phyloP scores from a whole-genome alignment of 2,797 vertebrate species.

The Lindbergichthys nudifrons region DNA sequence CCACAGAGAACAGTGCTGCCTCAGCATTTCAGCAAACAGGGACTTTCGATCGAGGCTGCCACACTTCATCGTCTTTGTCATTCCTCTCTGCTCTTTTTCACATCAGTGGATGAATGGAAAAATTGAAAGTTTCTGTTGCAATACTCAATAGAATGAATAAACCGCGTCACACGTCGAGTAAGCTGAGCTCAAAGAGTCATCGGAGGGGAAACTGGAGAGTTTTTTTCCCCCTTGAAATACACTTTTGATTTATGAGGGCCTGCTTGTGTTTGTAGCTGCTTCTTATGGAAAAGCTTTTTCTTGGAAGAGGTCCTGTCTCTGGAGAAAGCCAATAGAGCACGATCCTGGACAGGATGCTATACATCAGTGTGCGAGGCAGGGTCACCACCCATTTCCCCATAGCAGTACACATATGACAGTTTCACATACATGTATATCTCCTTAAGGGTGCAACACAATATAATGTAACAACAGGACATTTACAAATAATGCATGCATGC shows the following conservation, averaged over 20 bases:
- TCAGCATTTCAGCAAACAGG: slow-evolving; percentile 59
- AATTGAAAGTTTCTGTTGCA: slow-evolving; percentile 53
- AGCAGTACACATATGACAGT: slow-evolving; percentile 13
- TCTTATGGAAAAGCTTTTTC: slow-evolving; percentile 14
- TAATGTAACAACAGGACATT: neutral
- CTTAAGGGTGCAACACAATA: neutral
- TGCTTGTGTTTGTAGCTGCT: slow-evolving; percentile 25
- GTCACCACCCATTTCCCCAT: slow-evolving; percentile 36
- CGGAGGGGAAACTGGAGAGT: slow-evolving; percentile 35
- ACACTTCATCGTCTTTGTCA: slow-evolving; percentile 56
- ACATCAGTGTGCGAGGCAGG: slow-evolving; percentile 42
- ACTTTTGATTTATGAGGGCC: slow-evolving; percentile 58
- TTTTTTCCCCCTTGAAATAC: slow-evolving; percentile 30
- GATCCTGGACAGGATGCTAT: slow-evolving; percentile 47
- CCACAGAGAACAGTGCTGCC: slow-evolving; percentile 52
- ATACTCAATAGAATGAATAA: slow-evolving; percentile 55
- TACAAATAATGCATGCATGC: neutral
- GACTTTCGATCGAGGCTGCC: slow-evolving; percentile 60
- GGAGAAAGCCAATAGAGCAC: slow-evolving; percentile 38
- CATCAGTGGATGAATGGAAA: slow-evolving; percentile 41
- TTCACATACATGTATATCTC: neutral
- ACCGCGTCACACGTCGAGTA: slow-evolving; percentile 20
- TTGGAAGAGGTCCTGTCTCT: slow-evolving; percentile 39
- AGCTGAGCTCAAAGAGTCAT: slow-evolving; percentile 32
- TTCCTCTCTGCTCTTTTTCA: slow-evolving; percentile 49